Conservation (phyloP, 2,113 vertebrate species). For the Protobothrops flavoviridis region DNA sequence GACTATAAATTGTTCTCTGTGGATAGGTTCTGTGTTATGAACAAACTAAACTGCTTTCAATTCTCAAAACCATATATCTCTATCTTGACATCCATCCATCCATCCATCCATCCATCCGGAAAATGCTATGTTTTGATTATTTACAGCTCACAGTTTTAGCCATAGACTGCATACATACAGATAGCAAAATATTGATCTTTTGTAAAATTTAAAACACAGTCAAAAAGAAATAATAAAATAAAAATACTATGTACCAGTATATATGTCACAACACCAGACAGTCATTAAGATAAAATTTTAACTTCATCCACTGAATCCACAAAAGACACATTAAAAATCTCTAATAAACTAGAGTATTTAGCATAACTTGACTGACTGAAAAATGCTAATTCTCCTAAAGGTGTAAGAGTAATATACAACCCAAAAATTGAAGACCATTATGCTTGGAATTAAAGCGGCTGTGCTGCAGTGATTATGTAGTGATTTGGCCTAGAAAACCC, state of each 20-base stretch:
- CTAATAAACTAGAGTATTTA: not conserved
- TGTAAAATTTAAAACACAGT: conserved; percentile 57
- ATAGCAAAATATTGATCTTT: conserved; percentile 58
- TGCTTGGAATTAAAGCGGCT: not conserved
- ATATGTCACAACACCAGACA: not conserved
- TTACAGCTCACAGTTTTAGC: conserved; percentile 70
- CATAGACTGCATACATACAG: conserved; percentile 62
- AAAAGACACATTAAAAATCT: not conserved
- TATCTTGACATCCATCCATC: not conserved
- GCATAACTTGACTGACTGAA: not conserved
- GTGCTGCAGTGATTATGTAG: not conserved
- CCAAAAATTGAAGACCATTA: not conserved
- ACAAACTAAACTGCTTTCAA: conserved; percentile 73
- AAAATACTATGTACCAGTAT: conserved; percentile 45
- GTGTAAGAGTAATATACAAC: not conserved
- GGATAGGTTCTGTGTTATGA: conserved; percentile 74
- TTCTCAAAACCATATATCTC: conserved; percentile 66
- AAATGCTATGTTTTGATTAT: conserved; percentile 72
- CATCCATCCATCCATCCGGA: conserved; percentile 12
- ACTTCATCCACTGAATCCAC: not conserved
- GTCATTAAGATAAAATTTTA: not conserved
- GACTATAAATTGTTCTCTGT: conserved; percentile 75
- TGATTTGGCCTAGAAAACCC: not conserved
- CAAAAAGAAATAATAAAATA: conserved; percentile 56
- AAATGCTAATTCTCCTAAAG: not conserved